Base-by-base conservation (phyloP, 2,797 vertebrate genomes). In the Tauraco hartlaubi region DNA sequence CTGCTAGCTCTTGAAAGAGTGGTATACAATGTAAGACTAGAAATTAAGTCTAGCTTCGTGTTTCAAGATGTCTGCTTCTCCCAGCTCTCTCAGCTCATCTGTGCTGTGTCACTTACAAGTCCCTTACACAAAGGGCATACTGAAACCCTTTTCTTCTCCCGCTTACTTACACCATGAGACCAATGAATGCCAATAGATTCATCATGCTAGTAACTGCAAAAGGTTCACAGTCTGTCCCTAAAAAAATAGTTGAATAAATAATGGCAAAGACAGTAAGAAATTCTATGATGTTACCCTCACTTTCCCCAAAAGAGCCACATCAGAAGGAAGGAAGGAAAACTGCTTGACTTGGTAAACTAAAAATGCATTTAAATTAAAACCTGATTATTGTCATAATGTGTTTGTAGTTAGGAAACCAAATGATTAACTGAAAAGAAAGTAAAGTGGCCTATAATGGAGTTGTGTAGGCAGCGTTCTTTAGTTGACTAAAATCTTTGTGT, bases 321-420 rank as follows among this genome's bases (percentile, higher is more conserved):
- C 41, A 61, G 44, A 71, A 88, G 35, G 41, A n/a, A 59, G 41
- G 71, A 68, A 63, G 39, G 37, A 61, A 89, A 37, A 16, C 25
- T 59, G 43, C 71, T 89, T 77, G 54, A 78, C 58, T 72, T 39
- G 35, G 44, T 71, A 52, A 15, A 56, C 22, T 52, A 55, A 82
- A 16, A 92, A 80, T 31, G 20, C 13, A 48, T 84, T 93, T 82
- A 91, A 89, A 77, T 87, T 73, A 79, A 91, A 92, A 83, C 28
- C 68, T 76, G 63, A 77, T 95, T 86, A 85, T 85, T 87, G 44
- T n/a, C 54, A 46, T 63, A 79, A 64, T 54, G 54, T 28, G 33
- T 87, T 89, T 76, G 28, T 63, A 72, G 59, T 83, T 91, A 18
- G 31, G 51, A 96, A 79, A 68, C 3, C 9, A 28, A 94, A 15